Percentiles rank a stretch among this genome's conserved stretches.
Conservation (phyloP, 2,113 vertebrate species). For the Puffinus mauretanicus region DNA sequence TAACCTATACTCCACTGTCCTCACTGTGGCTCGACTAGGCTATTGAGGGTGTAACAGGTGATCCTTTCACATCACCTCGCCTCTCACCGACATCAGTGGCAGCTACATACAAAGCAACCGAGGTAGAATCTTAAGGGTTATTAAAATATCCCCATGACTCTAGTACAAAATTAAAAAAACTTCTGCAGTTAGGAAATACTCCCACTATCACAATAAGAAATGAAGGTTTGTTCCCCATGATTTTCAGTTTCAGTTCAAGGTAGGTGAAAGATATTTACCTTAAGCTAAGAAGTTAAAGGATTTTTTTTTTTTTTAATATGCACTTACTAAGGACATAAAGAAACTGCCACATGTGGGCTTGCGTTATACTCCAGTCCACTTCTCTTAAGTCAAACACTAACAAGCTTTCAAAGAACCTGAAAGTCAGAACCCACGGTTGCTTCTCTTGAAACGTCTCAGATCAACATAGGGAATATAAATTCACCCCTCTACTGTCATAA, state of each 20-base stretch:
- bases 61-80: fast-evolving
- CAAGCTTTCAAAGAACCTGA: background rate
- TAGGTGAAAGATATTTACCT: background rate
- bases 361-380: background rate
- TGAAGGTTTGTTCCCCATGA: fast-evolving
- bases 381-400: background rate
- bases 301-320: background rate
- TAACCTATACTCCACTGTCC: fast-evolving
- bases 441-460: background rate
- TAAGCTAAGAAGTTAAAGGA: background rate
- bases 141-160: background rate
- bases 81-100: background rate
- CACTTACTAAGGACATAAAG: background rate
- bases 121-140: background rate
- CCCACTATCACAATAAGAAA: background rate
- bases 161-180: background rate
- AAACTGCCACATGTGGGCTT: background rate
- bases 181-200: background rate
- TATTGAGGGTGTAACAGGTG: fast-evolving
- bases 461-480: background rate
- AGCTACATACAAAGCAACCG: background rate
- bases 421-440: background rate
- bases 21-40: fast-evolving
- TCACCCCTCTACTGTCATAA: background rate
- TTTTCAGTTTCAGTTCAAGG: background rate